Conservation (phyloP, 2,888 invertebrate genomes). For the Drepana falcataria region DNA sequence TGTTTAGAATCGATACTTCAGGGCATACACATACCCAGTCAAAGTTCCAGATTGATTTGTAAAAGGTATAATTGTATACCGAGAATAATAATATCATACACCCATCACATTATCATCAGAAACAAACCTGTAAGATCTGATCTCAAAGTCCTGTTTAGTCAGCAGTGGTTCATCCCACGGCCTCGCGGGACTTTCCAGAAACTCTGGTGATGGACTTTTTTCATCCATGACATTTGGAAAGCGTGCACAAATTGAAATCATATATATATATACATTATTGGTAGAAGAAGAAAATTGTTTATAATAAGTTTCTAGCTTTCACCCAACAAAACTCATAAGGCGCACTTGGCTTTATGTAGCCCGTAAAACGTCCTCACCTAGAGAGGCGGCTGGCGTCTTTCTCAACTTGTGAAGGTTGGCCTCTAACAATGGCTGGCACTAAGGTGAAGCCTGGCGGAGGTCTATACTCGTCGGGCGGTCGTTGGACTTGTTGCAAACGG, state of each 20-base stretch:
- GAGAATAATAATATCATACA: no score
- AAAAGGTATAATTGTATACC: no score
- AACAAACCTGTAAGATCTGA: slow-evolving; percentile 44
- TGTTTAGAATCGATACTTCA: no score
- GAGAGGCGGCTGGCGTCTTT: slow-evolving; percentile 62
- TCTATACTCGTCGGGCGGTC: slow-evolving; percentile 77
- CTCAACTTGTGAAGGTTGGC: slow-evolving; percentile 57
- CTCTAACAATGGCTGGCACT: slow-evolving; percentile 72
- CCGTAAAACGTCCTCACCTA: slow-evolving; percentile 45
- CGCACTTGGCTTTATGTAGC: no score
- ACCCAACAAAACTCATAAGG: no score
- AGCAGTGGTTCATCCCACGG: slow-evolving; percentile 80
- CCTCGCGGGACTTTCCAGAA: slow-evolving; percentile 75
- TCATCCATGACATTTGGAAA: slow-evolving; percentile 23
- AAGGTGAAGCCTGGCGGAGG: slow-evolving; percentile 81
- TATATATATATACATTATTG: no score
- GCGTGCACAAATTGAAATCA: slow-evolving; percentile 16
- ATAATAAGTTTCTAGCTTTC: no score
- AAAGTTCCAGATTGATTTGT: no score
- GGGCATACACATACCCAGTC: no score
- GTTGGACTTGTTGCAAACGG: slow-evolving; percentile 71
- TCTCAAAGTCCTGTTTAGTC: slow-evolving; percentile 47
- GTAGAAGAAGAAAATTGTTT: no score
- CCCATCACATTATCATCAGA: not conserved
- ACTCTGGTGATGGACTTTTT: slow-evolving; percentile 72